Evolutionary conservation across 2,888 invertebrate genomes (phyloP).

Genomic region (Euzetes globulus): DNA sequence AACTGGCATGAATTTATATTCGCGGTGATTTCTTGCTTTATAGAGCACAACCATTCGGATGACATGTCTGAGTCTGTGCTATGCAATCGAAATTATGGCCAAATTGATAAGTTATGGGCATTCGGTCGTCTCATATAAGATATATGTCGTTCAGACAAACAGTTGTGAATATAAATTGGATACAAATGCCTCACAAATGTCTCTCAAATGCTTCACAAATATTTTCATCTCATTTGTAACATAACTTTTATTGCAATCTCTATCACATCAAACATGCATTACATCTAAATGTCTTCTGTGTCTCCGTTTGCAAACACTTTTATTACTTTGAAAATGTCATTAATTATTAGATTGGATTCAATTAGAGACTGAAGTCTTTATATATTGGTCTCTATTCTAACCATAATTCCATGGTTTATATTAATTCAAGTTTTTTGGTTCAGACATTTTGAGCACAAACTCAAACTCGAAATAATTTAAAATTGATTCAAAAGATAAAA

Average conservation of each 20-base stretch:
- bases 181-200: conserved; percentile 6
- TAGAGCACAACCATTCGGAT: conserved; percentile 20
- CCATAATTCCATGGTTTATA: too few species aligned
- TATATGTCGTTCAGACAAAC: conserved; percentile 6
- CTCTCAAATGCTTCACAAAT: neutral
- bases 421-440: too few species aligned
- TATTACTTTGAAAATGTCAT: too few species aligned
- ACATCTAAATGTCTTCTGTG: neutral
- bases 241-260: neutral
- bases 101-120: conserved; percentile 17
- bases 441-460: too few species aligned
- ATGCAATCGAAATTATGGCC: neutral
- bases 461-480: too few species aligned
- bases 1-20: conserved; percentile 20
- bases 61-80: conserved; percentile 8
- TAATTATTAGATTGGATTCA: too few species aligned
- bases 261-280: neutral
- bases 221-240: conserved; percentile 10
- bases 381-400: too few species aligned
- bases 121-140: neutral
- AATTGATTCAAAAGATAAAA: too few species aligned
- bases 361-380: too few species aligned
- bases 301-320: neutral
- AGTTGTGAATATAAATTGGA: conserved; percentile 10
- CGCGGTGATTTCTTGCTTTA: conserved; percentile 11